Evolutionary conservation across 2,113 vertebrate species (phyloP).

Genomic region (Lichenostomus cassidix): DNA sequence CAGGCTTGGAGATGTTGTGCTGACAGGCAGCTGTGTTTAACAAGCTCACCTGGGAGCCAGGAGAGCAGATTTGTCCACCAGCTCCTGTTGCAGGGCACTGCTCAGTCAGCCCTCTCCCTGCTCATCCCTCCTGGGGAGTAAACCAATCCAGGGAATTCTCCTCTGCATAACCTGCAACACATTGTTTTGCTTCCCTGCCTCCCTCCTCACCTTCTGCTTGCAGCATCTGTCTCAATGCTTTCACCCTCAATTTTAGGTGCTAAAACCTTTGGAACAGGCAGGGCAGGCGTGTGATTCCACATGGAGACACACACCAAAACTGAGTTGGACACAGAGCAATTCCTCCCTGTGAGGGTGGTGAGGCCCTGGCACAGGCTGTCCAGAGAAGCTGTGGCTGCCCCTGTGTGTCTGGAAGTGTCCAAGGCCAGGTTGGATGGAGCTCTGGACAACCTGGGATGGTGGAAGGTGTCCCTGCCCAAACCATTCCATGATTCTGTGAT

Average conservation of each 20-base stretch:
- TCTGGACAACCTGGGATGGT: accelerated
- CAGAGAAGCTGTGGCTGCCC: not conserved
- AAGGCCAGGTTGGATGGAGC: not conserved
- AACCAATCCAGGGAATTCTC: not conserved
- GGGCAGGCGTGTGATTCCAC: not conserved
- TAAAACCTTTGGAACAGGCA: not conserved
- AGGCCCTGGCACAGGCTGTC: not conserved
- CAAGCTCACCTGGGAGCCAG: not conserved
- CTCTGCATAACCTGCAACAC: not conserved
- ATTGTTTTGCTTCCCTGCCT: not conserved
- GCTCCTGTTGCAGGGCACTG: not conserved
- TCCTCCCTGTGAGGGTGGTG: accelerated
- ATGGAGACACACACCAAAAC: not conserved
- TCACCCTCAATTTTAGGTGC: not conserved
- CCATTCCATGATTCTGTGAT: not conserved
- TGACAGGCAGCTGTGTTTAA: not conserved
- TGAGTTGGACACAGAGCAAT: not conserved
- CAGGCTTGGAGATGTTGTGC: not conserved
- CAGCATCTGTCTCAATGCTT: not conserved
- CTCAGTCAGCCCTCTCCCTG: not conserved
- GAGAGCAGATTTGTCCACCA: not conserved
- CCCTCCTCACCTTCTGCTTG: not conserved
- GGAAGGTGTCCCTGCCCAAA: not conserved
- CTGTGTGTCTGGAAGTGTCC: not conserved
- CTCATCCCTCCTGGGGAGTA: not conserved